Conservation (phyloP, 2,113 vertebrate genomes). For the Vimba vimba region DNA sequence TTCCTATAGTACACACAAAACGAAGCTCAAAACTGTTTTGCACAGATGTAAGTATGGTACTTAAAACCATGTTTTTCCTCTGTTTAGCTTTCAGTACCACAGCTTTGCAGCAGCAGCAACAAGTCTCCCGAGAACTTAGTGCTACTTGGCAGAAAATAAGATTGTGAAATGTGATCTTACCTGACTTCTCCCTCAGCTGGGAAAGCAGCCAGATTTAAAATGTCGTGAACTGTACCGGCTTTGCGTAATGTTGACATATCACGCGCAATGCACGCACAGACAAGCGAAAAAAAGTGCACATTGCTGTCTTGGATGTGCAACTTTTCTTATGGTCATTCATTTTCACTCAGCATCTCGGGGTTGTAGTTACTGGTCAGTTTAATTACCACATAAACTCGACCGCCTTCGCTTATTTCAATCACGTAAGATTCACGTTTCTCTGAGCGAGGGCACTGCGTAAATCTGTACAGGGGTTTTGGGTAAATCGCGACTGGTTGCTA, state of each 20-base stretch:
- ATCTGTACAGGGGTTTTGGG: slow-evolving; percentile 83
- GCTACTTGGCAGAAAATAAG: slow-evolving; percentile 67
- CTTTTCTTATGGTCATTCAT: slow-evolving; percentile 47
- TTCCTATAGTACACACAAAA: slow-evolving; percentile 50
- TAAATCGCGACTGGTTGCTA: slow-evolving; percentile 83
- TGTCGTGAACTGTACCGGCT: slow-evolving; percentile 61
- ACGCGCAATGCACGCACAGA: slow-evolving; percentile 45
- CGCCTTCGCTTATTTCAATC: slow-evolving; percentile 83
- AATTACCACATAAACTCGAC: slow-evolving; percentile 71
- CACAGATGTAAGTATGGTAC: slow-evolving; percentile 73
- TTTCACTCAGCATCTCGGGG: slow-evolving; percentile 50
- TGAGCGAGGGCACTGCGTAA: slow-evolving; percentile 87
- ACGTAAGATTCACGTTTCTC: slow-evolving; percentile 86
- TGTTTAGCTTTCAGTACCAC: slow-evolving; percentile 36
- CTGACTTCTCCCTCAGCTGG: slow-evolving; percentile 71
- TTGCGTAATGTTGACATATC: slow-evolving; percentile 61
- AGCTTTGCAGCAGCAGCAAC: slow-evolving; percentile 83
- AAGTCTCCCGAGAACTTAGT: slow-evolving; percentile 84
- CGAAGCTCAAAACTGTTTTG: slow-evolving; percentile 64
- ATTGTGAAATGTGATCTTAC: slow-evolving; percentile 72
- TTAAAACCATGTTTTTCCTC: slow-evolving; percentile 35
- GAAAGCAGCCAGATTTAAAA: slow-evolving; percentile 57
- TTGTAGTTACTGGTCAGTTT: slow-evolving; percentile 63
- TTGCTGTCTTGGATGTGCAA: slow-evolving; percentile 43
- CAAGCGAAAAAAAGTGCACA: slow-evolving; percentile 41